phyloP scores from a whole-genome alignment of 2,888 invertebrate species.

The Monochamus alternatus region DNA sequence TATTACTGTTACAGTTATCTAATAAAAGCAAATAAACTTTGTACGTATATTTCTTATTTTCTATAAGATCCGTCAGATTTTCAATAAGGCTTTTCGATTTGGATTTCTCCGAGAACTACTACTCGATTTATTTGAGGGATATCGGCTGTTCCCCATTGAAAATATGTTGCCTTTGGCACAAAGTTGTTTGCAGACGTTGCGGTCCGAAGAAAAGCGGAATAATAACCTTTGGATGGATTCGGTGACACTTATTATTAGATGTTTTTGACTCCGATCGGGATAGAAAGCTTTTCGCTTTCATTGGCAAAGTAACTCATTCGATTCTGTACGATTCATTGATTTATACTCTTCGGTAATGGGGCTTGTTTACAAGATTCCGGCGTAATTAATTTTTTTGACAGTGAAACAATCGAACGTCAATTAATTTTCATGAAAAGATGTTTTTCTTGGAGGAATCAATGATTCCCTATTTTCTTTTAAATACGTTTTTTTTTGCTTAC shows the following conservation, averaged over 20 bases:
- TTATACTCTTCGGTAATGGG: no score
- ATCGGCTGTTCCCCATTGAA: background rate
- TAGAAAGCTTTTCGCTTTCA: constrained; percentile 8
- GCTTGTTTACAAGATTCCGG: no score
- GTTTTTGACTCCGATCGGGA: background rate
- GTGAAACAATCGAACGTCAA: no score
- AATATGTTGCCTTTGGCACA: background rate
- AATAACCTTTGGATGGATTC: background rate
- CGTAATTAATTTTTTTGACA: no score
- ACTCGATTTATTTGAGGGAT: constrained; percentile 14
- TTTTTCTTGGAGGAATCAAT: no score
- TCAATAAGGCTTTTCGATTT: constrained; percentile 15
- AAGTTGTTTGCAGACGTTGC: background rate
- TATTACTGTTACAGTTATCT: background rate
- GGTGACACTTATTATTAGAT: background rate
- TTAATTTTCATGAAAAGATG: no score
- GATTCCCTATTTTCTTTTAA: no score
- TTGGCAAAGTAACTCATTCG: background rate
- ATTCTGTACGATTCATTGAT: background rate
- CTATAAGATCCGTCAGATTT: background rate
- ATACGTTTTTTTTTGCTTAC: no score
- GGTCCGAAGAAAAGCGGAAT: background rate
- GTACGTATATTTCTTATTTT: background rate
- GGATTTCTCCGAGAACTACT: background rate
- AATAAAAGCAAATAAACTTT: constrained; percentile 2